Evolutionary conservation across 2,113 vertebrate genomes (phyloP), one percentile per base, ranked within the genome.

Genomic region (Lophius piscatorius): DNA sequence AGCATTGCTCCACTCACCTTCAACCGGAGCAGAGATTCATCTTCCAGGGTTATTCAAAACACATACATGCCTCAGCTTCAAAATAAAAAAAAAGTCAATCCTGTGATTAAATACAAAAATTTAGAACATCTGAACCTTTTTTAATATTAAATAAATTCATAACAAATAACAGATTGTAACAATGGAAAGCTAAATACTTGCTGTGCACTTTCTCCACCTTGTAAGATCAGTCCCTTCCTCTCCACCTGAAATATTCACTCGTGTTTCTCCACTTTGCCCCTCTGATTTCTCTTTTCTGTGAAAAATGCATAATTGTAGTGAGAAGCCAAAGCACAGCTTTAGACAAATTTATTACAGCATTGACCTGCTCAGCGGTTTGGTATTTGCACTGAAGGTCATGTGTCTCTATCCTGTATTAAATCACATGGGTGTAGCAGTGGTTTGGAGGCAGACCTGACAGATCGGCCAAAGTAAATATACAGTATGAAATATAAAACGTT

Each of bases 401-500:
- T 45, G 38, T 40, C n/a, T 40, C 10, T 42, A 23, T 34, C 6
- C 16, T 34, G 8, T 41, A n/a, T n/a, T 31, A 44, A 70, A 57
- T 21, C 9, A 12, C 7, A 9, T 1, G 12, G 17, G 11, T 34
- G 24, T 12, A 14, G 35, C 31, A 11, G 52, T 38, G 38, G 17
- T 58, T 70, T n/a, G 46, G 6, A 4, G 50, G 12, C 35, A 70
- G n/a, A n/a, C 40, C 28, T 22, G 16, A 36, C 38, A 64, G 3
- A 54, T 9, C 34, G n/a, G 26, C 36, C 8, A 42, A n/a, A 61
- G 55, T 47, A 38, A 75, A 48, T 28, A 57, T n/a, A n/a, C n/a
- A n/a, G n/a, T n/a, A n/a, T n/a, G n/a, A n/a, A n/a, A 13, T 34
- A 49, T 45, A 23, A 48, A 60, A 20, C 31, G 33, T 64, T 71